Evolutionary conservation across 2,113 vertebrate genomes (phyloP).

Genomic region (Glareola pratincola): DNA sequence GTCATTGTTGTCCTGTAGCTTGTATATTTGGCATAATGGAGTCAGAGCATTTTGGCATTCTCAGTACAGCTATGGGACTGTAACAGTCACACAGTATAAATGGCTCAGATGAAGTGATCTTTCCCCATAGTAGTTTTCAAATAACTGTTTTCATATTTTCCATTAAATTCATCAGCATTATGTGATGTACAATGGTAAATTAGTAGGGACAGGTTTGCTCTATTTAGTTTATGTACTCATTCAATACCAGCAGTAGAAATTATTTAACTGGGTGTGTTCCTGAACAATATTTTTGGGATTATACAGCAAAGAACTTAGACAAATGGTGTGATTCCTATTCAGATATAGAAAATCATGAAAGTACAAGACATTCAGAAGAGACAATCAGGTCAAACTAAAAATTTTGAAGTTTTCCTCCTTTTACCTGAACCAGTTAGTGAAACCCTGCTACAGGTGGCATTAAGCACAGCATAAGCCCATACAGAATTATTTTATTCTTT

Average conservation of each 20-base stretch:
- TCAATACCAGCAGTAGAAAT: background rate
- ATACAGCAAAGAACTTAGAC: background rate
- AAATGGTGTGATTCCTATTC: background rate
- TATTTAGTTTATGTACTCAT: background rate
- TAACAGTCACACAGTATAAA: background rate
- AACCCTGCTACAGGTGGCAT: background rate
- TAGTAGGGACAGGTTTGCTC: background rate
- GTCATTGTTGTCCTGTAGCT: background rate
- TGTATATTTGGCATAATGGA: background rate
- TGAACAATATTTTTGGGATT: background rate
- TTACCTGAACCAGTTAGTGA: background rate
- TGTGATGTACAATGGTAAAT: background rate
- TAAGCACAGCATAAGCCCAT: background rate
- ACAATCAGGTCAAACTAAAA: background rate
- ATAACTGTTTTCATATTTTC: background rate
- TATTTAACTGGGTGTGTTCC: background rate
- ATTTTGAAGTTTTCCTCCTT: background rate
- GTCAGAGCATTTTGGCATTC: background rate
- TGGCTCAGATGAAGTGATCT: background rate
- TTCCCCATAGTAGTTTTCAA: background rate
- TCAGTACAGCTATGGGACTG: background rate
- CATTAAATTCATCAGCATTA: background rate
- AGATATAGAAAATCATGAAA: background rate
- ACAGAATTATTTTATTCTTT: background rate
- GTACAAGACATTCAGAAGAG: background rate